Evolutionary conservation across 2,888 invertebrate species (phyloP).

Genomic region (Stramonita haemastoma): DNA sequence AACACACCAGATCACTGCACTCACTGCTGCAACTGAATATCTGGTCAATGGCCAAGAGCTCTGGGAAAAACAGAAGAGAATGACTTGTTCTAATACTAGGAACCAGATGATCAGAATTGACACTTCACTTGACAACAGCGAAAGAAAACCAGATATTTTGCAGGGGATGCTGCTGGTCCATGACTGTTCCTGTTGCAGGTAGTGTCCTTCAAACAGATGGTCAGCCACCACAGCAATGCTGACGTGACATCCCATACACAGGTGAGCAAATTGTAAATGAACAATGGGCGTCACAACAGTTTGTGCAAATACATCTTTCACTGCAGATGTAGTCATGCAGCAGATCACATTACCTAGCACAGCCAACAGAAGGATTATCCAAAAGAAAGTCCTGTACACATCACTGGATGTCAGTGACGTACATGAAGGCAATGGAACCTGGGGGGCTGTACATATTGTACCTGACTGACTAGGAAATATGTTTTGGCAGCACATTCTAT

Average conservation of each 20-base stretch:
- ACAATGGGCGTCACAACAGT: not conserved
- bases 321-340: not conserved
- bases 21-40: too few species aligned
- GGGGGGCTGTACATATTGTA: not conserved
- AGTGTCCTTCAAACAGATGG: not conserved
- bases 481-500: not conserved
- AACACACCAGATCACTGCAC: too few species aligned
- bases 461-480: not conserved
- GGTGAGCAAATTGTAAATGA: not conserved
- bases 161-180: too few species aligned
- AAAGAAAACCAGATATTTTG: too few species aligned
- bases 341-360: not conserved
- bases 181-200: not conserved
- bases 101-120: too few species aligned
- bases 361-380: not conserved
- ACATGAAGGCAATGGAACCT: not conserved
- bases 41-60: too few species aligned
- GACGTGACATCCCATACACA: not conserved
- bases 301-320: not conserved
- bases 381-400: not conserved
- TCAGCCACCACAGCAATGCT: not conserved
- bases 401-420: not conserved
- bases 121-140: too few species aligned
- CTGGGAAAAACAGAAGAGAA: too few species aligned
- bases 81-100: too few species aligned